phyloP scores from a whole-genome alignment of 1,140 invertebrate species.

The Marisa cornuarietis region DNA sequence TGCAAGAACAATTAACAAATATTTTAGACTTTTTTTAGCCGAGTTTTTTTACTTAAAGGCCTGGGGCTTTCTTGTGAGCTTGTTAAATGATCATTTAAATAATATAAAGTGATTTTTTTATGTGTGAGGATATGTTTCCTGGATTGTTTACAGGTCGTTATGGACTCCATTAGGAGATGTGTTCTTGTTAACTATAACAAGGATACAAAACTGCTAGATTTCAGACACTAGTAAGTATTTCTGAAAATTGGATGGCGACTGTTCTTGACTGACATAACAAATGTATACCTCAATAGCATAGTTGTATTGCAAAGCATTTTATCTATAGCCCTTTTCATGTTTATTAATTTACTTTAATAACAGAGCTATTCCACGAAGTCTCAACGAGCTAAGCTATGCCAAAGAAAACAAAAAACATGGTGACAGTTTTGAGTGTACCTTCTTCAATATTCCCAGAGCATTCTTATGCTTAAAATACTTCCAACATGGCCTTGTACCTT shows the following conservation, averaged over 20 bases:
- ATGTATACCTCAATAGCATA: background rate
- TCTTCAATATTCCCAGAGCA: background rate
- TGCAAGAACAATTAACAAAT: background rate
- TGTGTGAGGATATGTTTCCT: too few relatives aligned
- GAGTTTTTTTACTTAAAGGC: background rate
- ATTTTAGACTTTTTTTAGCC: background rate
- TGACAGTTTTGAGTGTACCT: background rate
- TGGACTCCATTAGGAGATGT: constrained; percentile 89
- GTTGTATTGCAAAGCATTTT: background rate
- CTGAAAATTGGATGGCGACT: too few relatives aligned
- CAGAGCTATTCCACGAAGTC: too few relatives aligned
- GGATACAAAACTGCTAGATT: constrained; percentile 86
- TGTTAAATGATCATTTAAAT: background rate
- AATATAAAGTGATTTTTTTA: background rate
- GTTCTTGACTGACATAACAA: too few relatives aligned
- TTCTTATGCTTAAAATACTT: too few relatives aligned
- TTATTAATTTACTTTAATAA: background rate
- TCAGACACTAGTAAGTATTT: constrained; percentile 84
- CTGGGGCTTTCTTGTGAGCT: background rate
- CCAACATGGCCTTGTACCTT: background rate
- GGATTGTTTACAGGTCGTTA: constrained; percentile 76
- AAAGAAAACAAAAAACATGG: too few relatives aligned
- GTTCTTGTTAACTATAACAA: constrained; percentile 91
- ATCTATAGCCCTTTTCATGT: background rate
- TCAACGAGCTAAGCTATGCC: too few relatives aligned